These are phyloP conservation scores for Falco naumanni DNA, from an alignment of 2,797 vertebrate genomes.

Conservation along the genomic window DNA sequence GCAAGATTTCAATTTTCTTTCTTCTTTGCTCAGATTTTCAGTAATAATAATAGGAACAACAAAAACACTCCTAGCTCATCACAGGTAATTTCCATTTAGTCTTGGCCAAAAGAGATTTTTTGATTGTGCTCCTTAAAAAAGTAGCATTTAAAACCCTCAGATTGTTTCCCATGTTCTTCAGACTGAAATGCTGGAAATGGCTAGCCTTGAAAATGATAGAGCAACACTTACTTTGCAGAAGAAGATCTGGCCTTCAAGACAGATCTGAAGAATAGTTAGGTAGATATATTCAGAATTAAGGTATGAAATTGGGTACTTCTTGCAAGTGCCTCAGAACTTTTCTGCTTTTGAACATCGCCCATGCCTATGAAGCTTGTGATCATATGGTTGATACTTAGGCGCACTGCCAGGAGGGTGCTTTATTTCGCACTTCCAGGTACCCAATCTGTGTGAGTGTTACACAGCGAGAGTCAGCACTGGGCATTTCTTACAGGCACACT, in stretches of 20 bases:
- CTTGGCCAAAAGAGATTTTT: neutral
- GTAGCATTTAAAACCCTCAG: neutral
- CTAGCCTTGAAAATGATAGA: neutral
- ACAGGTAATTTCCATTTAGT: neutral
- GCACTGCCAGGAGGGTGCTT: fast-evolving
- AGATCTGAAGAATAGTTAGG: neutral
- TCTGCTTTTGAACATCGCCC: neutral
- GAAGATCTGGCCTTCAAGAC: neutral
- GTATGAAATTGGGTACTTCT: neutral
- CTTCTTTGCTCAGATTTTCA: neutral
- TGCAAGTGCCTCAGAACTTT: neutral
- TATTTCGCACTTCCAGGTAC: neutral
- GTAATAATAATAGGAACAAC: neutral
- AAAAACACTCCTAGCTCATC: neutral
- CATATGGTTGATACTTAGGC: neutral
- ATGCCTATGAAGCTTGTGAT: neutral
- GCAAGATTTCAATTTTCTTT: neutral
- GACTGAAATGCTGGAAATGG: neutral
- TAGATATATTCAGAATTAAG: neutral
- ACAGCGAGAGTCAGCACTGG: neutral
- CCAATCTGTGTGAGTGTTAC: neutral
- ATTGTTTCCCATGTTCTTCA: neutral
- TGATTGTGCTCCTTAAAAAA: neutral
- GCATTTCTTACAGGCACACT: neutral
- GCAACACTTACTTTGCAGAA: neutral